Conservation (phyloP, 2,113 vertebrate genomes). For the Esox niger region DNA sequence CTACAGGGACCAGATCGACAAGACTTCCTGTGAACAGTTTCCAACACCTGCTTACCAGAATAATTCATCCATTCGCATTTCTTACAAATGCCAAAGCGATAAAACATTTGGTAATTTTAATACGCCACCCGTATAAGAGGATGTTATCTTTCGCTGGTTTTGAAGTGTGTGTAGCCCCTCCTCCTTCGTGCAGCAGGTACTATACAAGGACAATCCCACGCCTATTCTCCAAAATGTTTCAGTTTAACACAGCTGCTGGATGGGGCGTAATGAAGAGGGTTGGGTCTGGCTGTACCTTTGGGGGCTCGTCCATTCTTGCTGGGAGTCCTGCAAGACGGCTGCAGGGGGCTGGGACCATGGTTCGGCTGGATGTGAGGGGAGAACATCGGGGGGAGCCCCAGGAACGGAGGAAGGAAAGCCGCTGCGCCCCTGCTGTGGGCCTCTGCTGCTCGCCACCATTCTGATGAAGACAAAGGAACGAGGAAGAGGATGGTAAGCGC, state of each 20-base stretch:
- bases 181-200: too few relatives aligned
- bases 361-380: conserved; percentile 84
- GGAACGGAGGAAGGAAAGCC: conserved; percentile 89
- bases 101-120: conserved; percentile 7
- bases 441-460: conserved; percentile 94
- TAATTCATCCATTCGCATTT: conserved; percentile 23
- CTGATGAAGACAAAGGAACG: conserved; percentile 57
- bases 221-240: too few relatives aligned
- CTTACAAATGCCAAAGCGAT: background rate
- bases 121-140: background rate
- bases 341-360: conserved; percentile 84
- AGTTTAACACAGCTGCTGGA: background rate
- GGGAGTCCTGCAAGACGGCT: conserved; percentile 72
- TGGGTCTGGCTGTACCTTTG: conserved; percentile 77
- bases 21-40: conserved; percentile 20
- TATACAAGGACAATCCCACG: too few relatives aligned
- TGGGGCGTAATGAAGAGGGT: background rate
- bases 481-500: background rate
- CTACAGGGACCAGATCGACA: conserved; percentile 5
- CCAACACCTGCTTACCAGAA: conserved; percentile 14
- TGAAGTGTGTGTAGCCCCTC: background rate
- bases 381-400: conserved; percentile 90
- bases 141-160: background rate
- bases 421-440: conserved; percentile 80
- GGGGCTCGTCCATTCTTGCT: conserved; percentile 81